These are phyloP conservation scores for Drosophila austrosaltans DNA, from an alignment of 2,888 invertebrate species.

Conservation along the genomic window DNA sequence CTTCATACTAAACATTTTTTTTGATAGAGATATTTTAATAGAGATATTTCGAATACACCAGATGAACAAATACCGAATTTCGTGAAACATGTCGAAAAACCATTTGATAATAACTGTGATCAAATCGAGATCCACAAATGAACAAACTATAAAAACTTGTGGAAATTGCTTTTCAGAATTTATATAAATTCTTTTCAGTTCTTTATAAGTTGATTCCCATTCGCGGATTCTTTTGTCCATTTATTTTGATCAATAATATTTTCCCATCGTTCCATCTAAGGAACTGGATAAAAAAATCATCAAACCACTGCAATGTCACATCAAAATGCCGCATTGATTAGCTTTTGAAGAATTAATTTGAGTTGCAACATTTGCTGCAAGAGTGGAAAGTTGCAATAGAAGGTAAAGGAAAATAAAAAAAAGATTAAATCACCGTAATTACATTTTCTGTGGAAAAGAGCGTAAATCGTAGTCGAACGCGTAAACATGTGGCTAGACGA, in stretches of 20 bases:
- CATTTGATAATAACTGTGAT: too few species aligned
- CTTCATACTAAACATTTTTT: too few species aligned
- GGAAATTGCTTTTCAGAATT: neutral
- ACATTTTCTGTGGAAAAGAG: constrained; percentile 64
- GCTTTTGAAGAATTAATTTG: constrained; percentile 68
- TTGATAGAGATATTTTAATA: too few species aligned
- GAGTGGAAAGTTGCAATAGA: constrained; percentile 12
- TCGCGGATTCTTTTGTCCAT: neutral
- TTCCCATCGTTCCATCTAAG: constrained; percentile 58
- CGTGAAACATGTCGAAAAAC: too few species aligned
- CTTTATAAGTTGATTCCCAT: constrained; percentile 2
- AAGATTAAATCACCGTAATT: constrained; percentile 61
- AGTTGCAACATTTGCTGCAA: constrained; percentile 43
- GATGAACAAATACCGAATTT: too few species aligned
- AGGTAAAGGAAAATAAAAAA: constrained; percentile 25
- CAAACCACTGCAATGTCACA: constrained; percentile 53
- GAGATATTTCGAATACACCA: too few species aligned
- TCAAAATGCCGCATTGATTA: constrained; percentile 71
- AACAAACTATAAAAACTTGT: neutral
- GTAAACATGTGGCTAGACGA: constrained; percentile 63
- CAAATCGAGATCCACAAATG: too few species aligned
- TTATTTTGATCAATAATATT: constrained; percentile 36
- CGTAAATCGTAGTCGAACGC: constrained; percentile 52
- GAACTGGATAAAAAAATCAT: constrained; percentile 28
- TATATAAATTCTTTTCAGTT: neutral